These are phyloP conservation scores for Phalanger gymnotis DNA, from an alignment of 2,797 vertebrate species.

Conservation along the genomic window DNA sequence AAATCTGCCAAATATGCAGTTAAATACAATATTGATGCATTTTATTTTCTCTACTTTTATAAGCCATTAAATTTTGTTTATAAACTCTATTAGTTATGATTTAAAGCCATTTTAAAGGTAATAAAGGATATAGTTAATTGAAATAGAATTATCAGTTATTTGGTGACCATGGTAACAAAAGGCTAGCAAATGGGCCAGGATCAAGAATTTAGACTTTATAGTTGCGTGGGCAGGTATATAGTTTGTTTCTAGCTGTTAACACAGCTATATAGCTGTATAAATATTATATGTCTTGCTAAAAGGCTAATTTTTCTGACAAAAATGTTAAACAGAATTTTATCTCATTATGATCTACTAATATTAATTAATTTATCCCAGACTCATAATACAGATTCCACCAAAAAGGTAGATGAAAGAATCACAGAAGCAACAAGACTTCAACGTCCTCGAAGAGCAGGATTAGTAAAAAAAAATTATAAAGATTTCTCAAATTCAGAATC, in stretches of 20 bases:
- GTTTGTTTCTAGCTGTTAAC: neutral
- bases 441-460: conserved; percentile 84
- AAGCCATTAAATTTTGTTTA: neutral
- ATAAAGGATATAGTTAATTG: neutral
- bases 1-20: no score
- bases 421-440: conserved; percentile 72
- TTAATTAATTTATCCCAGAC: conserved; percentile 73
- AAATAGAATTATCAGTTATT: conserved; percentile 6
- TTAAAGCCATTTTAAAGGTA: neutral
- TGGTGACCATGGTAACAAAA: neutral
- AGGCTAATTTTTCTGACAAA: conserved; percentile 42
- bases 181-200: conserved; percentile 22
- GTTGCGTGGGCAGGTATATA: neutral
- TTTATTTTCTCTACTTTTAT: neutral
- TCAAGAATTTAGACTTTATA: conserved; percentile 16
- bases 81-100: neutral
- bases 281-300: conserved; percentile 28
- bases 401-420: conserved; percentile 37
- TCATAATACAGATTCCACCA: conserved; percentile 56
- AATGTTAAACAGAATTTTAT: conserved; percentile 23
- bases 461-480: conserved; percentile 85
- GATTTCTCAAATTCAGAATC: conserved; percentile 88
- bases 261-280: neutral
- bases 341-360: conserved; percentile 44
- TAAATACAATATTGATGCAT: neutral